Percentiles rank a stretch among this genome's conserved stretches.
These are phyloP conservation scores for Acropora tenuis DNA, from an alignment of 64 coral and sea anemone genomes.

Conservation along the genomic window DNA sequence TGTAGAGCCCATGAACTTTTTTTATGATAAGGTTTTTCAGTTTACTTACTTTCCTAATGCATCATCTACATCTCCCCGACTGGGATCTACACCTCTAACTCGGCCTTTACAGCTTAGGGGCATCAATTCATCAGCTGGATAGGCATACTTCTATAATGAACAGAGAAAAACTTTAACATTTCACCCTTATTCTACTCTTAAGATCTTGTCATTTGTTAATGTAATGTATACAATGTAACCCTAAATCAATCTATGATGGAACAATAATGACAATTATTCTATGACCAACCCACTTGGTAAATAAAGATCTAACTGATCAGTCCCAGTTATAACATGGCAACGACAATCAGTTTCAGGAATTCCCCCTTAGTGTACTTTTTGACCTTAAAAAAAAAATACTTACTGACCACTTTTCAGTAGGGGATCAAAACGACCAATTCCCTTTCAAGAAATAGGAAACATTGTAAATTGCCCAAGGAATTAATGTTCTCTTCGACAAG, in stretches of 20 bases:
- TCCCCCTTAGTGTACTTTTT: not conserved
- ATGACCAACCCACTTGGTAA: not conserved
- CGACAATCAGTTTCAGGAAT: not conserved
- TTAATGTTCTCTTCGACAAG: too few species aligned
- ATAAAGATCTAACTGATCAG: not conserved
- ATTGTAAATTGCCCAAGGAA: too few species aligned
- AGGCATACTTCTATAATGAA: constrained; percentile 82
- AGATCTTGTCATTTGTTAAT: too few species aligned
- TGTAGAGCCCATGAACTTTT: not conserved
- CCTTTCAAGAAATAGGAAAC: too few species aligned
- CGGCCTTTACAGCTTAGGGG: constrained; percentile 95
- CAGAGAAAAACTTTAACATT: not conserved
- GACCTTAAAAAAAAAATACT: too few species aligned
- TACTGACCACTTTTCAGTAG: too few species aligned
- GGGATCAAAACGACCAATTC: too few species aligned
- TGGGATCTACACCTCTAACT: constrained; percentile 79
- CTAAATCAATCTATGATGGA: too few species aligned
- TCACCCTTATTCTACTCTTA: too few species aligned
- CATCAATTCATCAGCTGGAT: constrained; percentile 99
- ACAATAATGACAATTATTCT: too few species aligned
- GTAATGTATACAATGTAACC: too few species aligned
- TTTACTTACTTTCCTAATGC: constrained; percentile 88
- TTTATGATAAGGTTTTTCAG: not conserved
- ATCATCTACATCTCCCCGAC: constrained; percentile 98
- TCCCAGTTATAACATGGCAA: constrained; percentile 2